Evolutionary conservation across 2,113 vertebrate species (phyloP).

Genomic region (Dolichotis patagonum): DNA sequence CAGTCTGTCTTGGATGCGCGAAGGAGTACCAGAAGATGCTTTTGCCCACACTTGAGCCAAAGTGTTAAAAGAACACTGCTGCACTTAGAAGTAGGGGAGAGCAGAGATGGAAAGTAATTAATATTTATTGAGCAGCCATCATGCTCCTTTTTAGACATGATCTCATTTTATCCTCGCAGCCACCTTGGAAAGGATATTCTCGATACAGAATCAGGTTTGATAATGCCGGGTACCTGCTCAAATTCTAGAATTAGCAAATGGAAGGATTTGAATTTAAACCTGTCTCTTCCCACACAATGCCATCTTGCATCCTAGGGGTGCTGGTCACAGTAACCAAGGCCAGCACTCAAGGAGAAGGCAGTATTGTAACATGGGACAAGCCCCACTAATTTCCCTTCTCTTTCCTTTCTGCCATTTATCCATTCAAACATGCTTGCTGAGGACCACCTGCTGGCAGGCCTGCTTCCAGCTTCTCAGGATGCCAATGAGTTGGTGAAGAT

Average conservation of each 20-base stretch:
- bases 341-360: neutral
- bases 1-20: slow-evolving; percentile 72
- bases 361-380: neutral
- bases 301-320: neutral
- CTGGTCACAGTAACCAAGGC: neutral
- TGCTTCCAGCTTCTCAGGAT: neutral
- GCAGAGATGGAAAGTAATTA: slow-evolving; percentile 55
- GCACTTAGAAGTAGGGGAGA: neutral
- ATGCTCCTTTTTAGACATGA: slow-evolving; percentile 69
- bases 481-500: neutral
- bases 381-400: neutral
- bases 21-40: slow-evolving; percentile 68
- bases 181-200: slow-evolving; percentile 37
- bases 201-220: slow-evolving; percentile 8
- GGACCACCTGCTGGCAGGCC: neutral
- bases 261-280: slow-evolving; percentile 14
- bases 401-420: neutral
- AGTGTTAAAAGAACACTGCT: slow-evolving; percentile 62
- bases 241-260: neutral
- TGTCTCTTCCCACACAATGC: neutral
- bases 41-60: slow-evolving; percentile 69
- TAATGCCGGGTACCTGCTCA: neutral
- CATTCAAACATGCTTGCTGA: neutral
- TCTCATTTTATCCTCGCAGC: slow-evolving; percentile 70
- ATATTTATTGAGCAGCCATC: slow-evolving; percentile 66